These are phyloP conservation scores for Drosophila nigritarsus DNA, from an alignment of 2,888 invertebrate species.

Conservation along the genomic window DNA sequence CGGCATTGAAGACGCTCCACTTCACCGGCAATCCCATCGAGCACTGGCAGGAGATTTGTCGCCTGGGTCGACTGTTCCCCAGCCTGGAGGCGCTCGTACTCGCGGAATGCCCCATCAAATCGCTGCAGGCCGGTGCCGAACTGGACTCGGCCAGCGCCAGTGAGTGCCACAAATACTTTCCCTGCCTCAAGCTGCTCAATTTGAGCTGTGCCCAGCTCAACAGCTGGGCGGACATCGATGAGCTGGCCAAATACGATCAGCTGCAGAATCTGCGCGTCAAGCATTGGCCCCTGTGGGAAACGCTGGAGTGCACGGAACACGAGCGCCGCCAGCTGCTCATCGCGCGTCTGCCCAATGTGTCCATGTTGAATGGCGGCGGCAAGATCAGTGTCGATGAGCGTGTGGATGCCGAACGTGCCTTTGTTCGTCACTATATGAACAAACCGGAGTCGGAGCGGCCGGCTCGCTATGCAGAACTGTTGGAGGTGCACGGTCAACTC, in stretches of 20 bases:
- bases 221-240: slow-evolving; percentile 96
- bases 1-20: slow-evolving; percentile 91
- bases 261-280: slow-evolving; percentile 92
- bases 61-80: slow-evolving; percentile 94
- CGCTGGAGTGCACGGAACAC: slow-evolving; percentile 94
- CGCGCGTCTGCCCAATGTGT: slow-evolving; percentile 93
- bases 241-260: slow-evolving; percentile 92
- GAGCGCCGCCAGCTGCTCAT: slow-evolving; percentile 94
- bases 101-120: slow-evolving; percentile 93
- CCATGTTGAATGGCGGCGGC: slow-evolving; percentile 95
- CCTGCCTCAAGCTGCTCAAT: slow-evolving; percentile 90
- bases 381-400: slow-evolving; percentile 93
- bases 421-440: slow-evolving; percentile 96
- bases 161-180: slow-evolving; percentile 83
- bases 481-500: slow-evolving; percentile 94
- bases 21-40: slow-evolving; percentile 95
- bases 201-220: slow-evolving; percentile 93
- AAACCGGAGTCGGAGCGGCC: slow-evolving; percentile 93
- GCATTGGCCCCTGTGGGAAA: slow-evolving; percentile 90
- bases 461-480: slow-evolving; percentile 91
- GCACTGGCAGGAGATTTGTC: slow-evolving; percentile 93
- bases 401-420: slow-evolving; percentile 96
- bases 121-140: slow-evolving; percentile 85
- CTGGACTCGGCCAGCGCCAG: slow-evolving; percentile 47
- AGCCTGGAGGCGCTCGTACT: slow-evolving; percentile 93